Evolutionary conservation across 1,140 invertebrate genomes (phyloP), one percentile per base, ranked within the genome.

Genomic region (Amyelois transitella): DNA sequence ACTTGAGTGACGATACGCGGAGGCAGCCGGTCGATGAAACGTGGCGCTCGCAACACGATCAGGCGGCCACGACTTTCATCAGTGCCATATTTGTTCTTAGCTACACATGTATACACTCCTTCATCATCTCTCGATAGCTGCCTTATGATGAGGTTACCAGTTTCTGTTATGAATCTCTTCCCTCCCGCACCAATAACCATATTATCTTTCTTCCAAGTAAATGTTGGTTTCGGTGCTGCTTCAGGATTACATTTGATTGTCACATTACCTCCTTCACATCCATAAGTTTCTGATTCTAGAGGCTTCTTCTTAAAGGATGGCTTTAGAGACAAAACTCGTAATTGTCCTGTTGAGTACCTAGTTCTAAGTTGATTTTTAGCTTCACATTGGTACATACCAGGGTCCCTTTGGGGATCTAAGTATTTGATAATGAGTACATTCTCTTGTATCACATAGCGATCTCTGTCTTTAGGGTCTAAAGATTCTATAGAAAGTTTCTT

Each of bases 381-480:
- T 72, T 93, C 90, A 83, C 98, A 99, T 72, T 99, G 97, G 84
- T 97, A 99, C 96, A 98, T 98, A n/a, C 94, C 97, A 55, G 94
- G 92, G 89, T 99, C 97, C 69, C 91, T 90, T 59, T 94, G 92
- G 53, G 93, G 91, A 79, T 95, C 91, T 14, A 97, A 81, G 66
- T 92, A 90, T 61, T 91, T 92, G 38, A 98, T 97, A 24, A 92
- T 96, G 14, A 98, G 75, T 5, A 97, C 93, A 90, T 97, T 98
- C 66, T 97, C 95, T 74, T 94, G 93, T 67, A 97, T 94, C 1
- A 90, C 81, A 80, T 96, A 97, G 38, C 95, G 89, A 66, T 93
- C 92, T 53, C 90, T 90, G 73, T 96, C 94, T 77, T 93, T 91
- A 19, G 76, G 68, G 44, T 91, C 89, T 25, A 97, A 75, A 43